These are phyloP conservation scores for Charaxes varanes DNA, from an alignment of 1,140 invertebrate genomes.

Conservation along the genomic window DNA sequence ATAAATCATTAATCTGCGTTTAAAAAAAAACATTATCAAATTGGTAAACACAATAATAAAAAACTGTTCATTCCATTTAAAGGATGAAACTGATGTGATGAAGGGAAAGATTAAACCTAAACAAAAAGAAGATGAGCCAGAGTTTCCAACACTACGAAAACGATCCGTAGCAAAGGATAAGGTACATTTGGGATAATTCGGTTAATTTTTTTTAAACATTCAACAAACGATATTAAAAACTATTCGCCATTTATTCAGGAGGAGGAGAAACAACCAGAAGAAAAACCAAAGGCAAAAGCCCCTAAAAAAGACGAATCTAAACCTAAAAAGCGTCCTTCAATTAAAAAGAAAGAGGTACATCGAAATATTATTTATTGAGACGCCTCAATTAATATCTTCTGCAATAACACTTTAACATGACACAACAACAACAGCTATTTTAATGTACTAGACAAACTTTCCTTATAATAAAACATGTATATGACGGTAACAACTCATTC, in stretches of 20 bases:
- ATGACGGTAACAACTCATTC: too few species aligned
- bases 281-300: constrained; percentile 60
- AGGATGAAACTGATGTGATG: constrained; percentile 62
- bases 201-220: constrained; percentile 4
- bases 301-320: constrained; percentile 51
- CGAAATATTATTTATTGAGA: constrained; percentile 1
- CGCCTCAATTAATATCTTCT: background rate
- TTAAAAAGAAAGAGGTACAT: constrained; percentile 64
- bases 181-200: too few species aligned
- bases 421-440: background rate
- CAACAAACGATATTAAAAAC: too few species aligned
- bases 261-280: constrained; percentile 59
- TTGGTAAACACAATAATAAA: too few species aligned
- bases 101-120: constrained; percentile 68
- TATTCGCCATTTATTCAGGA: too few species aligned
- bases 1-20: too few species aligned
- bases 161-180: constrained; percentile 58
- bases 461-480: too few species aligned
- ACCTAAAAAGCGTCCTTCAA: constrained; percentile 60
- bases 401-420: constrained; percentile 2
- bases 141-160: constrained; percentile 54
- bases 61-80: constrained; percentile 33
- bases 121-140: constrained; percentile 54
- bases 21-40: too few species aligned
- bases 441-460: too few species aligned